phyloP scores from a whole-genome alignment of 1,140 invertebrate species.

The Drosophila jambulina region DNA sequence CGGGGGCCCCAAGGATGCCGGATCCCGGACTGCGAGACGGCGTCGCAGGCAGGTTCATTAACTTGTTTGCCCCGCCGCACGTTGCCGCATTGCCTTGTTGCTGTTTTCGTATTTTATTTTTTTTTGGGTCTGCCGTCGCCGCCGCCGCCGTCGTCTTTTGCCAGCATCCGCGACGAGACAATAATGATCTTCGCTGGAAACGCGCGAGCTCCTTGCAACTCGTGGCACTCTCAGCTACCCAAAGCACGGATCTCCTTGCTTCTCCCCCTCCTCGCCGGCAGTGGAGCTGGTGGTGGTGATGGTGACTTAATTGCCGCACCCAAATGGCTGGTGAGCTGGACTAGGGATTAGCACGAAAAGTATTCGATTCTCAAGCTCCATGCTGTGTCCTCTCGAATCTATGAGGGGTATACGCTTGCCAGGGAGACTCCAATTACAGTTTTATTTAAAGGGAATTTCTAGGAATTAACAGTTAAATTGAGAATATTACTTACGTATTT shows the following conservation, averaged over 20 bases:
- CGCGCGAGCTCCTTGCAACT: slow-evolving; percentile 47
- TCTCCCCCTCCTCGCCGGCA: slow-evolving; percentile 2
- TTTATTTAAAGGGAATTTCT: background rate
- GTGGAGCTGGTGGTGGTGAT: slow-evolving; percentile 24
- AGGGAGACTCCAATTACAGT: background rate
- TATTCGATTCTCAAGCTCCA: slow-evolving; percentile 15
- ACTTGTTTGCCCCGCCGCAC: slow-evolving; percentile 67
- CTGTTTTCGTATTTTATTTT: slow-evolving; percentile 5
- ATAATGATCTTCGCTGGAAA: slow-evolving; percentile 81
- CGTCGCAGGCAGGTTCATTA: slow-evolving; percentile 67
- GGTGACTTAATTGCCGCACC: slow-evolving; percentile 82
- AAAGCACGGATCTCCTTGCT: slow-evolving; percentile 8
- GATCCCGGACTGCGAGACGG: slow-evolving; percentile 21
- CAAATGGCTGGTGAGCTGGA: slow-evolving; percentile 49
- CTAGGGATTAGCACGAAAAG: slow-evolving; percentile 65
- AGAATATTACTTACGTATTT: background rate
- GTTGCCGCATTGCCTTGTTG: slow-evolving; percentile 22
- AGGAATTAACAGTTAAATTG: background rate
- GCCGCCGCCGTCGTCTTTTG: slow-evolving; percentile 14
- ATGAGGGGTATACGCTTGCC: background rate
- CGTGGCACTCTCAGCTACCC: background rate
- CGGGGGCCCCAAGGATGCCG: slow-evolving; percentile 44
- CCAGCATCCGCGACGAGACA: slow-evolving; percentile 75
- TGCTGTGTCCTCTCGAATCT: background rate
- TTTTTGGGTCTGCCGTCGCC: slow-evolving; percentile 42